Evolutionary conservation across 92 coral and sea anemone species (phyloP), one percentile per base, ranked within the genome.

Genomic region (Isaurus tuberculatus): DNA sequence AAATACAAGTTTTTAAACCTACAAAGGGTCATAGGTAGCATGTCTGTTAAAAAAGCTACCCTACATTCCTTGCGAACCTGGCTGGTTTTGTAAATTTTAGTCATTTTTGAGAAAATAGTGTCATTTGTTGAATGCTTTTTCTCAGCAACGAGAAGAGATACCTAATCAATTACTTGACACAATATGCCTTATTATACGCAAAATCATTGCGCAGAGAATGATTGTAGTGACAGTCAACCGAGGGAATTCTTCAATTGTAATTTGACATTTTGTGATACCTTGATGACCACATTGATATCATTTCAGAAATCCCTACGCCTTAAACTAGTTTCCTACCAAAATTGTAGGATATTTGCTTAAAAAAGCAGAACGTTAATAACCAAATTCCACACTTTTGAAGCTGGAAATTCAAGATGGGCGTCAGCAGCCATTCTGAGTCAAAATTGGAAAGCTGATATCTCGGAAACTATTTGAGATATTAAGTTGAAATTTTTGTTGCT

Each of bases 71-170:
- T 71, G 36, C 11, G 31, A 71, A 46, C 60, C 20, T 44, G 32
- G 77, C 43, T 25, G 44, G 72, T 31, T 29, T 14, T 66, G 43
- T 2, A 66, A 29, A 65, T 29, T 65, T 66, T 65, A 29, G 53
- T 69, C 74, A 69, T 67, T 69, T 32, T 53, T 73, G 80, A 73
- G 80, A 73, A 72, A 73, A 73, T 51, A 73, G 27, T 53, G 37
- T 73, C 46, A 73, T 73, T 51, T 73, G 65, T 49, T 73, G 80
- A 73, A 16, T 16, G 44, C 80, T 49, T 53, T 73, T 51, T 73
- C 65, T 73, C 80, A 73, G 80, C 46, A 73, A 30, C 27, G 66
- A 73, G 80, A 73, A 73, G 80, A 73, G 80, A 73, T 65, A 73
- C 66, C 80, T 49, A 73, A 51, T 17, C 80, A 73, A 51, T 48